Conservation (phyloP, 1,140 invertebrate genomes). For the Druon quercuslanigerum region DNA sequence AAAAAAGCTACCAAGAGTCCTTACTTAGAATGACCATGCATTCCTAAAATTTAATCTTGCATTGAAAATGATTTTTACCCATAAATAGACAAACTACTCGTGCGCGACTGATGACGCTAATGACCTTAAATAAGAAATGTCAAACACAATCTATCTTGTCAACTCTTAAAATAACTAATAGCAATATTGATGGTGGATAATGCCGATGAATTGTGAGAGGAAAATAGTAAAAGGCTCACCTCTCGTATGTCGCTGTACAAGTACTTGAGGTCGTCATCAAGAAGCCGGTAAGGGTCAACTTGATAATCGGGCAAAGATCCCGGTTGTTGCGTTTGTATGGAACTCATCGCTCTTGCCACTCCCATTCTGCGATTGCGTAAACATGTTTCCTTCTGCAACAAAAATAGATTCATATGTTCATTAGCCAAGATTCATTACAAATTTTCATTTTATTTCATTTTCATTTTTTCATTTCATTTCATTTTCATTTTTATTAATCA, state of each 20-base stretch:
- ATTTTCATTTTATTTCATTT: too few species aligned
- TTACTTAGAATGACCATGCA: too few species aligned
- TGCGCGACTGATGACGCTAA: too few species aligned
- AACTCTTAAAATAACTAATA: too few species aligned
- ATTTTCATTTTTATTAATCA: too few species aligned
- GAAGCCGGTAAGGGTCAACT: conserved; percentile 89
- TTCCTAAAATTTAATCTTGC: too few species aligned
- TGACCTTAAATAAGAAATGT: too few species aligned
- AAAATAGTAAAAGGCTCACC: conserved; percentile 75
- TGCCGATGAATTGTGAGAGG: conserved; percentile 31
- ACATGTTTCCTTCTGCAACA: conserved; percentile 58
- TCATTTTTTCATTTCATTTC: too few species aligned
- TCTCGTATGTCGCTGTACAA: conserved; percentile 88
- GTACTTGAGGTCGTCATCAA: conserved; percentile 89
- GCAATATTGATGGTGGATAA: neutral
- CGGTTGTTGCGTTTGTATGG: conserved; percentile 82
- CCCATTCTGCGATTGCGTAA: conserved; percentile 60
- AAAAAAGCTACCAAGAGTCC: too few species aligned
- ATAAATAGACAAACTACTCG: too few species aligned
- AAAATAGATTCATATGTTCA: conserved; percentile 44
- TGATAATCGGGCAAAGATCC: conserved; percentile 86
- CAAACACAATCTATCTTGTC: too few species aligned
- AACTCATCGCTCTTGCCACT: conserved; percentile 76
- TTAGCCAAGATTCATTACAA: neutral
- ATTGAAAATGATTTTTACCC: too few species aligned